Conservation (phyloP, 2,797 vertebrate species). For the Oreochromis mossambicus region DNA sequence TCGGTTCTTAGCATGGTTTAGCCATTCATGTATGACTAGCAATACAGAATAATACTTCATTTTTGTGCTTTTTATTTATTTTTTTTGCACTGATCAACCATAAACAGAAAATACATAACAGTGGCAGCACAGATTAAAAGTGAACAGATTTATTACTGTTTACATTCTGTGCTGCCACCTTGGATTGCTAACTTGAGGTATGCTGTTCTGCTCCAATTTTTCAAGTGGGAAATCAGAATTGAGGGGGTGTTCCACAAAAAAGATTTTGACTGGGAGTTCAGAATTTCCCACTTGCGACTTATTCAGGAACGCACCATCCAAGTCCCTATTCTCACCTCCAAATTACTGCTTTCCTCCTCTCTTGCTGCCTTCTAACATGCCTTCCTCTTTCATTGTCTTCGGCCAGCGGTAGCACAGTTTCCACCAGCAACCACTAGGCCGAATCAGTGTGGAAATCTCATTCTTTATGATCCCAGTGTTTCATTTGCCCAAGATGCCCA, state of each 20-base stretch:
- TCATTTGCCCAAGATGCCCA: not conserved
- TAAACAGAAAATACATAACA: not conserved
- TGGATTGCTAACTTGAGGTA: not conserved
- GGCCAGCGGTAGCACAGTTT: not conserved
- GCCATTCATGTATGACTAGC: not conserved
- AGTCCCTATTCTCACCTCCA: not conserved
- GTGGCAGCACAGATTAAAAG: not conserved
- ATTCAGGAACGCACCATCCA: not conserved
- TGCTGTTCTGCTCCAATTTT: not conserved
- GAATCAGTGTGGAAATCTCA: not conserved
- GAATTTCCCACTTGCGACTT: not conserved
- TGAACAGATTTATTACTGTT: not conserved
- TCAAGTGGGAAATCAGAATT: not conserved
- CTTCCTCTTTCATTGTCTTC: not conserved
- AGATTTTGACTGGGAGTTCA: not conserved
- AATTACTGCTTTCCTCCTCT: not conserved
- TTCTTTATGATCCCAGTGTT: not conserved
- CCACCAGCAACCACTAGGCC: not conserved
- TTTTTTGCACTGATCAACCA: not conserved
- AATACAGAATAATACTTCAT: not conserved
- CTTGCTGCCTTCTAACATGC: not conserved
- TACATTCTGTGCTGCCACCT: not conserved
- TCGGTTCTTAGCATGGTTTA: not conserved
- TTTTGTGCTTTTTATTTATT: not conserved
- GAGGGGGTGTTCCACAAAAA: not conserved